phyloP scores from a whole-genome alignment of 2,888 invertebrate species.

The Cremastobaeus sp. region DNA sequence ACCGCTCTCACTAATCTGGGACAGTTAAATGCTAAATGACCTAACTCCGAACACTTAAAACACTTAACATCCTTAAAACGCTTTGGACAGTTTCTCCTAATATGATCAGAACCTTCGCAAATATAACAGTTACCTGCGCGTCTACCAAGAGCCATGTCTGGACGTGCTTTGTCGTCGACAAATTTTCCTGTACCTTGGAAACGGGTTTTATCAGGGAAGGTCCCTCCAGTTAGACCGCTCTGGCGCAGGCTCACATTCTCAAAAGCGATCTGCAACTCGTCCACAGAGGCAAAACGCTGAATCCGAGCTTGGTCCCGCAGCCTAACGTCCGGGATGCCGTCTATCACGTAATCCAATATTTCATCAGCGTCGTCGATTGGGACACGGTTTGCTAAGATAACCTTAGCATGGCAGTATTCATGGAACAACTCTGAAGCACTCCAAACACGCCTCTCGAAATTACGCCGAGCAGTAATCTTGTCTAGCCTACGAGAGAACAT shows the following conservation, averaged over 20 bases:
- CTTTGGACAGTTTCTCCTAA: neutral
- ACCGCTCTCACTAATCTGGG: too few relatives aligned
- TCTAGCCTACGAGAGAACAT: slow-evolving; percentile 5
- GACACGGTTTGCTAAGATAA: slow-evolving; percentile 26
- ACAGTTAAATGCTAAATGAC: slow-evolving; percentile 1
- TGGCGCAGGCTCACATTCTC: slow-evolving; percentile 2
- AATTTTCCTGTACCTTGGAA: neutral
- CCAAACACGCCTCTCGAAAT: slow-evolving; percentile 3
- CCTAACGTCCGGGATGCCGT: slow-evolving; percentile 14
- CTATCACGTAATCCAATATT: slow-evolving; percentile 22
- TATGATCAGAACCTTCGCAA: neutral
- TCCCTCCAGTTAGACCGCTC: neutral
- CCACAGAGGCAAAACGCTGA: slow-evolving; percentile 10
- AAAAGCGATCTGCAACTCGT: slow-evolving; percentile 7
- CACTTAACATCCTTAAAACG: neutral
- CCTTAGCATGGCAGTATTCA: slow-evolving; percentile 4
- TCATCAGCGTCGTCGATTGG: slow-evolving; percentile 10
- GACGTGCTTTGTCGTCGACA: neutral
- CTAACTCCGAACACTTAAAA: slow-evolving; percentile 1
- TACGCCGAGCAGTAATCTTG: neutral
- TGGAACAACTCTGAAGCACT: neutral
- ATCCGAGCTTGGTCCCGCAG: slow-evolving; percentile 19
- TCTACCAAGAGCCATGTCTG: slow-evolving; percentile 1
- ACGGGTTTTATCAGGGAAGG: neutral
- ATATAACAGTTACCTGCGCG: neutral